These are phyloP conservation scores for Coreoperca whiteheadi DNA, from an alignment of 2,113 vertebrate species.

Conservation along the genomic window DNA sequence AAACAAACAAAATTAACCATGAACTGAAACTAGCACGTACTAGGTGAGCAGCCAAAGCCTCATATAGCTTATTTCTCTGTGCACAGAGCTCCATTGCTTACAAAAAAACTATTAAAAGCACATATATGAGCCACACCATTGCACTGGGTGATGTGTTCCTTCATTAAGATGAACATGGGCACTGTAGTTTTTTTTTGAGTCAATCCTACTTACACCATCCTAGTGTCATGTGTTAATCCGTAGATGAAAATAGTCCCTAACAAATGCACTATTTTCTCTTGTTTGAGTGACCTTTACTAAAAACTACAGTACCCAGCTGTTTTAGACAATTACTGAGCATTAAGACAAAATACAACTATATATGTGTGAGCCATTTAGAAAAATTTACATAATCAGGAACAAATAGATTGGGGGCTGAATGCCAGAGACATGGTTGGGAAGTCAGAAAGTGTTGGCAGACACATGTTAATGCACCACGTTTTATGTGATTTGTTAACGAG, in stretches of 20 bases:
- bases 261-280: not conserved
- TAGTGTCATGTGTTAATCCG: not conserved
- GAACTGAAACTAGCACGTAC: not conserved
- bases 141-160: not conserved
- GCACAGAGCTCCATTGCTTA: not conserved
- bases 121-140: not conserved
- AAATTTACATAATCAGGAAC: not conserved
- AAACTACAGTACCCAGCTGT: not conserved
- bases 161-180: not conserved
- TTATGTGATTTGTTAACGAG: constrained; percentile 29
- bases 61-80: not conserved
- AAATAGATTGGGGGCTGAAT: not conserved
- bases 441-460: not conserved
- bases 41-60: not conserved
- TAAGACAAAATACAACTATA: not conserved
- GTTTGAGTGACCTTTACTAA: not conserved
- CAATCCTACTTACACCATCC: not conserved
- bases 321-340: not conserved
- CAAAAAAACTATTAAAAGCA: not conserved
- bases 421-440: not conserved
- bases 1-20: constrained; percentile 5
- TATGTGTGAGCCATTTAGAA: not conserved
- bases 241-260: not conserved
- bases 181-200: not conserved
- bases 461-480: not conserved